A percentile compares a stretch with the other conserved stretches of the same genome.
Conservation (phyloP, 1,140 invertebrate genomes). For the Plectus sambesii region DNA sequence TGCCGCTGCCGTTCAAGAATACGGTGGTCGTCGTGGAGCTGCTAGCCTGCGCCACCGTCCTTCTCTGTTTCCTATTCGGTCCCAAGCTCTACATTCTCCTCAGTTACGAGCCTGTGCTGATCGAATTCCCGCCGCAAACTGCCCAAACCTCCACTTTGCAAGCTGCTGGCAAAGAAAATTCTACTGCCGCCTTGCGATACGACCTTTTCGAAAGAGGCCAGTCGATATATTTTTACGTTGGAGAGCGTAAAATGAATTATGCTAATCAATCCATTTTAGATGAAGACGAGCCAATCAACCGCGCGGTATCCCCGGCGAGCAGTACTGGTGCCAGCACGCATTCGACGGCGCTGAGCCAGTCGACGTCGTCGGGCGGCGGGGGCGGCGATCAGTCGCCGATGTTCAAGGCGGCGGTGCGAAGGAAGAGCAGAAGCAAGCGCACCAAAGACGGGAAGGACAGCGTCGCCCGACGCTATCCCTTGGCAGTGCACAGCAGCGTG, state of each 20-base stretch:
- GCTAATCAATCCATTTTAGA: too few species aligned
- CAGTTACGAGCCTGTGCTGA: slow-evolving; percentile 41
- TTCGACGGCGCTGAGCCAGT: too few species aligned
- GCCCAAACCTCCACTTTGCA: neutral
- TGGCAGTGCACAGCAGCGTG: too few species aligned
- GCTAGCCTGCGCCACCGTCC: slow-evolving; percentile 30
- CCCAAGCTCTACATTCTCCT: slow-evolving; percentile 43
- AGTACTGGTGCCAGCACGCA: too few species aligned
- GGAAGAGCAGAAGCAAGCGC: too few species aligned
- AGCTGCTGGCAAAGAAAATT: slow-evolving; percentile 6
- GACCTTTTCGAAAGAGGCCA: slow-evolving; percentile 25
- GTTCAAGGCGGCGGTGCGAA: slow-evolving; percentile 29
- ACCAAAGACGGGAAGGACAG: too few species aligned
- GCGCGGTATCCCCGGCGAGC: slow-evolving; percentile 21
- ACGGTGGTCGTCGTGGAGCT: slow-evolving; percentile 37
- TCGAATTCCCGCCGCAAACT: slow-evolving; percentile 27
- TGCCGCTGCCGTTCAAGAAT: slow-evolving; percentile 23
- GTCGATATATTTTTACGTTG: neutral
- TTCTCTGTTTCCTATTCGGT: slow-evolving; percentile 38
- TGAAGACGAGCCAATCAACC: slow-evolving; percentile 22
- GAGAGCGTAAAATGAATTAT: neutral
- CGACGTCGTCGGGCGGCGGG: too few species aligned
- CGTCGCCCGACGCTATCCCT: too few species aligned
- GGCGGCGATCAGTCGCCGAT: slow-evolving; percentile 23
- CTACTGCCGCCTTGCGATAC: slow-evolving; percentile 21